phyloP scores from a whole-genome alignment of 1,140 invertebrate genomes.

The Drosophila baimaii region DNA sequence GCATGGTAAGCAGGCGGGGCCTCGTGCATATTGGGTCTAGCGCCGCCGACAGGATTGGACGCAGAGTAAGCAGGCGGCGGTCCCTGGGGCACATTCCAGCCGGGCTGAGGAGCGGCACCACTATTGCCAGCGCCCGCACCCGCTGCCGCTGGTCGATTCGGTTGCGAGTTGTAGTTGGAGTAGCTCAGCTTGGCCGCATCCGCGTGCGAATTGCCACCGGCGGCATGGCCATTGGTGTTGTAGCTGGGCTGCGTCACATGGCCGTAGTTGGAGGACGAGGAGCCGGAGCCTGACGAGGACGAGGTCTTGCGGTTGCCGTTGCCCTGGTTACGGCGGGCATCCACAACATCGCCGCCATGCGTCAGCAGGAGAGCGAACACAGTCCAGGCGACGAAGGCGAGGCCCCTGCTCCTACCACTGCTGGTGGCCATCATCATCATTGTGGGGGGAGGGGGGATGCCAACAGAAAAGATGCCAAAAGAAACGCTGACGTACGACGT shows the following conservation, averaged over 20 bases:
- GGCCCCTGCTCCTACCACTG: conserved; percentile 38
- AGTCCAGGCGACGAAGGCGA: conserved; percentile 47
- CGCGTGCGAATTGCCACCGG: conserved; percentile 68
- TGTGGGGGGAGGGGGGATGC: no score
- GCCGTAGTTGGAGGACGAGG: conserved; percentile 83
- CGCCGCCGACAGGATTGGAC: conserved; percentile 65
- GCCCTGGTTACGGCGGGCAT: conserved; percentile 67
- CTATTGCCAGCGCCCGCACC: neutral
- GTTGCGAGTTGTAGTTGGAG: conserved; percentile 77
- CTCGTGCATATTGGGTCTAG: conserved; percentile 72
- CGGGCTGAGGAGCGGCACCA: conserved; percentile 35
- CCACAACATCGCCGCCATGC: conserved; percentile 59
- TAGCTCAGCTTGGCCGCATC: conserved; percentile 80
- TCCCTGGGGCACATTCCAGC: conserved; percentile 81
- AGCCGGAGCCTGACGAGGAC: conserved; percentile 46
- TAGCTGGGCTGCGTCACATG: conserved; percentile 76
- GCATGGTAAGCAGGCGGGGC: conserved; percentile 70
- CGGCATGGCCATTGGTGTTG: conserved; percentile 46
- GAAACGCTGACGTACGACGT: neutral
- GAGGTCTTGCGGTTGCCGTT: conserved; percentile 65
- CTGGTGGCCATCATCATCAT: conserved; percentile 23
- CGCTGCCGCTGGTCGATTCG: conserved; percentile 61
- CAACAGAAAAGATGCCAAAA: conserved; percentile 3
- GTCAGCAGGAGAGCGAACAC: conserved; percentile 61
- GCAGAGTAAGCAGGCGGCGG: conserved; percentile 76